Conservation (phyloP, 1,140 invertebrate species). For the Ganaspis sp. region DNA sequence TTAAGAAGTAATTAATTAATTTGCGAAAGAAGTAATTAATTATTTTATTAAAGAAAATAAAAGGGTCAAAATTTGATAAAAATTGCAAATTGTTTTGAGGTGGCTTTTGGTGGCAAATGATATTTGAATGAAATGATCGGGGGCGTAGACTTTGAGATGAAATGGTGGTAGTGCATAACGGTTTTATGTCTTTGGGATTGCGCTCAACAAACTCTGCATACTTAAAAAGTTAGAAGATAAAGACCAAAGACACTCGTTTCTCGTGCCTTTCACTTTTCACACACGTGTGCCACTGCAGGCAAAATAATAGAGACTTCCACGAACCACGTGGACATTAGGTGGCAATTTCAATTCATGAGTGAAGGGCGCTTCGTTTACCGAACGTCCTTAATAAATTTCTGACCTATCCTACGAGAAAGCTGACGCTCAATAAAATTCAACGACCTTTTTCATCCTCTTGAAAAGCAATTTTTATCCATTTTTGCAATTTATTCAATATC, state of each 20-base stretch:
- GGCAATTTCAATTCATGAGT: constrained; percentile 17
- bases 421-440: not conserved
- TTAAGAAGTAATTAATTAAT: no score
- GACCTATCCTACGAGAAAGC: not conserved
- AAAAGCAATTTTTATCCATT: no score
- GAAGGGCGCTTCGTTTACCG: constrained; percentile 12
- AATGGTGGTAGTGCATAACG: constrained; percentile 8
- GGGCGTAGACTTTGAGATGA: not conserved
- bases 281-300: constrained; percentile 4
- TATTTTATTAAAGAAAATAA: no score
- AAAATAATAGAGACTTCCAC: constrained; percentile 27
- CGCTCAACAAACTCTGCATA: constrained; percentile 12
- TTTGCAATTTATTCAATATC: no score
- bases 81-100: not conserved
- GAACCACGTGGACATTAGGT: constrained; percentile 26
- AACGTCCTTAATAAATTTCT: constrained; percentile 23
- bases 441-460: no score
- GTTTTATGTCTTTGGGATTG: not conserved
- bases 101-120: not conserved
- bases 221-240: not conserved
- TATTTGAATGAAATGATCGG: not conserved
- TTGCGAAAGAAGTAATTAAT: no score
- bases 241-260: constrained; percentile 6
- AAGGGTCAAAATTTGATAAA: no score
- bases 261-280: constrained; percentile 25